Base-by-base conservation (phyloP, 53 echinoderm and acorn worm species). In the Holothuria leucospilota region DNA sequence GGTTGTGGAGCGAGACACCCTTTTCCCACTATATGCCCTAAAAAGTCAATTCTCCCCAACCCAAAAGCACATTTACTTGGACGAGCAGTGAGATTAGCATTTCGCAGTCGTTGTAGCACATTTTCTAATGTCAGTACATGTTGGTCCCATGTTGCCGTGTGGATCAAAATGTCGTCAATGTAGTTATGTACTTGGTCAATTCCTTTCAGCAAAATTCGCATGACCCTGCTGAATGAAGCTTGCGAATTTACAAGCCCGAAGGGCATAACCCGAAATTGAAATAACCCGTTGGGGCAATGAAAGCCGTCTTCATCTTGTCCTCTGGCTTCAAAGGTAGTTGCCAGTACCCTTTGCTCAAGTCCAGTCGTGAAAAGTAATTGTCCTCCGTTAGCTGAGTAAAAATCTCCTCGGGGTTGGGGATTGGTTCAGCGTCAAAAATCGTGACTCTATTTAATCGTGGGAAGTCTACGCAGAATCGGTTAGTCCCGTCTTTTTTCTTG, bases 341-440 rank as follows among this genome's bases (percentile, higher is more conserved):
- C 86, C 91, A 94, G 62, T 94, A 94, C 41, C 89, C 94, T 69
- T 94, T 91, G 20, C 68, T 66, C 26, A 93, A 27, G 25, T 94
- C 94, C 13, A 94, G 18, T 68, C 90, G 88, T 0, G 88, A 81
- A 69, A 94, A 88, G 34, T 88, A 94, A 3, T 69, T 81, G 61
- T 59, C 68, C 24, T 85, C 61, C 1, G 91, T n/a, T 42, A 94
- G 67, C 52, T 82, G 66, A 2, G 86, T 29, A 51, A 91, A 94
- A n/a, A 94, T 94, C 60, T 94, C 88, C 4, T 94, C 91, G 18
- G 59, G 82, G 30, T 86, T 75, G 15, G 94, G 88, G 15, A 94
- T 42, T 20, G 91, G 94, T 72, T 91, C 91, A 7, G 93, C 86
- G 63, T 94, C 94, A 24, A 91, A 94, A 8, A 89, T 82, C 4